Evolutionary conservation across 2,797 vertebrate species (phyloP).

Genomic region (Sebastes aleutianus): DNA sequence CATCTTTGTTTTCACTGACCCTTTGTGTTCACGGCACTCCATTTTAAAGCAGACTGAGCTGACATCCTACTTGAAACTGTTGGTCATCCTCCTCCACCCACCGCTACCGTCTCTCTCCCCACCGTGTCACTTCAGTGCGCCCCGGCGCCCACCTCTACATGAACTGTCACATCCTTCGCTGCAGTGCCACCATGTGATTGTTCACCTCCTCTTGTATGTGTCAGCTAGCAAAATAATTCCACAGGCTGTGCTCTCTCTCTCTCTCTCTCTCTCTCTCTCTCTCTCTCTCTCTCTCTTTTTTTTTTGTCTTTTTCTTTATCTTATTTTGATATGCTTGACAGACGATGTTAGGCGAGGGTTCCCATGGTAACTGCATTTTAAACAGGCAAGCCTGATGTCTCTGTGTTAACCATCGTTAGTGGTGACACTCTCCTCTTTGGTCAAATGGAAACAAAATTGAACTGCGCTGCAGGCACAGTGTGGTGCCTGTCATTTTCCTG

Average conservation of each 20-base stretch:
- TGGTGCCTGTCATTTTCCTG: conserved; percentile 57
- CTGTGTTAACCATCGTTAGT: conserved; percentile 61
- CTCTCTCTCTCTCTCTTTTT: background rate
- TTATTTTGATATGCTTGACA: conserved; percentile 64
- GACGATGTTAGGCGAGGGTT: conserved; percentile 65
- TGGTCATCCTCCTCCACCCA: conserved; percentile 18
- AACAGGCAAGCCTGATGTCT: conserved; percentile 63
- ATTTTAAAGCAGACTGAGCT: conserved; percentile 6
- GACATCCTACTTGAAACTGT: background rate
- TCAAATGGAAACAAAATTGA: conserved; percentile 8
- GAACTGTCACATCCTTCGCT: conserved; percentile 54
- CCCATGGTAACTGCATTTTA: conserved; percentile 78
- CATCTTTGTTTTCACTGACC: background rate
- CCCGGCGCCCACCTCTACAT: conserved; percentile 6
- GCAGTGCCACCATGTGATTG: conserved; percentile 22
- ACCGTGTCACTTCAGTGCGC: conserved; percentile 18
- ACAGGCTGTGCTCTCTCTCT: background rate
- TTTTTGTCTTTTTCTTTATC: conserved; percentile 34
- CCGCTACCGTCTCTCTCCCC: conserved; percentile 5
- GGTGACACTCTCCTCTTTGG: conserved; percentile 21
- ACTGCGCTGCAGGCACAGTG: conserved; percentile 12
- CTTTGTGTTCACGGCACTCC: background rate
- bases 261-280: background rate
- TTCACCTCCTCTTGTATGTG: conserved; percentile 37
- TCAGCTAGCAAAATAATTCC: conserved; percentile 43